phyloP scores from a whole-genome alignment of 2,888 invertebrate genomes.

The Pegoplata infirma region DNA sequence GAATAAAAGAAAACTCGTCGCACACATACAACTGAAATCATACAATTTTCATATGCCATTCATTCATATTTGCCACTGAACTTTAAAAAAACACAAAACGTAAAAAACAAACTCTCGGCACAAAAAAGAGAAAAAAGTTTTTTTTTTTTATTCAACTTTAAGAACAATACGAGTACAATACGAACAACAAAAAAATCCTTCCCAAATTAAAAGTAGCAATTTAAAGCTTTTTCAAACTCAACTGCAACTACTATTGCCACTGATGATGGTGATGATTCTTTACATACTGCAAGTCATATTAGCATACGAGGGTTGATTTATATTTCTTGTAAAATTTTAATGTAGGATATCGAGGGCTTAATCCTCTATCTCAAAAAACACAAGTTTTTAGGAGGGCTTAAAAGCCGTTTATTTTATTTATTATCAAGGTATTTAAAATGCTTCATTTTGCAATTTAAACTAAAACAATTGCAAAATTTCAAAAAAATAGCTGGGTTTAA shows the following conservation, averaged over 20 bases:
- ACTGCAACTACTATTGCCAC: neutral
- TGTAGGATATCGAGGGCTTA: too few relatives aligned
- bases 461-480: too few relatives aligned
- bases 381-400: too few relatives aligned
- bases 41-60: neutral
- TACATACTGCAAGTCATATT: neutral
- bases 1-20: slow-evolving; percentile 18
- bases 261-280: slow-evolving; percentile 10
- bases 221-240: slow-evolving; percentile 3
- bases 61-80: slow-evolving; percentile 37
- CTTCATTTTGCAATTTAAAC: too few relatives aligned
- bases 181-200: slow-evolving; percentile 13
- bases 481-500: too few relatives aligned
- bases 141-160: neutral
- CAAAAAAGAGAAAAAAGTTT: slow-evolving; percentile 1
- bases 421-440: too few relatives aligned
- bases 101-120: too few relatives aligned
- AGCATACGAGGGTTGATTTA: too few relatives aligned
- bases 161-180: slow-evolving; percentile 11
- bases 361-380: too few relatives aligned
- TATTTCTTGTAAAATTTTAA: too few relatives aligned
- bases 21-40: neutral
- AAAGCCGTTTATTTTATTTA: too few relatives aligned
- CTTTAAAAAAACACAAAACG: neutral
- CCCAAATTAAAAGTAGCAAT: slow-evolving; percentile 36